Conservation (phyloP, 2,113 vertebrate genomes). For the Lepus timidus region DNA sequence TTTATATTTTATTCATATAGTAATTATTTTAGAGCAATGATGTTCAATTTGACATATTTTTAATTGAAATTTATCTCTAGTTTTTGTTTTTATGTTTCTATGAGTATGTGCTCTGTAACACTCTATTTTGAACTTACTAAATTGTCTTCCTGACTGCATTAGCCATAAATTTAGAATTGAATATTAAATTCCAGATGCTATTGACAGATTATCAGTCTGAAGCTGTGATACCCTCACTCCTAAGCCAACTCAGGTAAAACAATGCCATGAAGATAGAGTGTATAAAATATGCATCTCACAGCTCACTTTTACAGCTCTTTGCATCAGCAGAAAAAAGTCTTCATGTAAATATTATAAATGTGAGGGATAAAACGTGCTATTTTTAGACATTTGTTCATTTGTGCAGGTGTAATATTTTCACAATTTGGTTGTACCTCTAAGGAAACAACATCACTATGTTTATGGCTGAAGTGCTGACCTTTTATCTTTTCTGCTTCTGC, state of each 20-base stretch:
- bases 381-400: not conserved
- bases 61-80: not conserved
- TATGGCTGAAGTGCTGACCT: not conserved
- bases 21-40: slow-evolving; percentile 40
- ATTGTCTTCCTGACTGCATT: not conserved
- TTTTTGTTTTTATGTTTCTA: not conserved
- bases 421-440: not conserved
- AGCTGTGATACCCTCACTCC: not conserved
- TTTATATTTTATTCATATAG: not conserved
- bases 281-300: not conserved
- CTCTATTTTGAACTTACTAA: not conserved
- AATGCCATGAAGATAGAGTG: not conserved
- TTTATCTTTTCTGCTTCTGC: not conserved
- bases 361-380: not conserved
- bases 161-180: not conserved
- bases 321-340: not conserved
- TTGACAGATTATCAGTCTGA: not conserved
- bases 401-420: not conserved
- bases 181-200: not conserved
- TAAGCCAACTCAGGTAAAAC: not conserved
- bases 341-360: not conserved
- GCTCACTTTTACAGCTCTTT: not conserved
- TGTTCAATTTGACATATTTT: not conserved
- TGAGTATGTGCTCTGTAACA: not conserved
- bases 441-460: not conserved